Conservation (phyloP, 2,888 invertebrate genomes). For the Thyatira batis region DNA sequence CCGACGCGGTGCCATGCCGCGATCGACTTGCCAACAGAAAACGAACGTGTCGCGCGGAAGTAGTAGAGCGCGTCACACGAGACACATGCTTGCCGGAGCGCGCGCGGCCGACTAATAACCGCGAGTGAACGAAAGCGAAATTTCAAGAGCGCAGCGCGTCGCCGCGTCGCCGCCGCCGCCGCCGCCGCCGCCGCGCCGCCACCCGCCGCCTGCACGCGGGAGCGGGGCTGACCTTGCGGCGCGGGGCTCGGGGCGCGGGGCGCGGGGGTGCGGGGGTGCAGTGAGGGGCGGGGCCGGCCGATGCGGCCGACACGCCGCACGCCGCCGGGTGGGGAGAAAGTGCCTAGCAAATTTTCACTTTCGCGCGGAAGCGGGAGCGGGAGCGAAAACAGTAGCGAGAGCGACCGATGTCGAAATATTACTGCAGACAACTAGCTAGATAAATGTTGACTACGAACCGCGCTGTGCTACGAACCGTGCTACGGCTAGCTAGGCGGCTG, state of each 20-base stretch:
- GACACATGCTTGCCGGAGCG: conserved; percentile 83
- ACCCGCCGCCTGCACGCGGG: conserved; percentile 66
- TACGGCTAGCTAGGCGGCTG: too few species aligned
- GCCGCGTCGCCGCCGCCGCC: conserved; percentile 46
- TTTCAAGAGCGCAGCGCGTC: conserved; percentile 85
- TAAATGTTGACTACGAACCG: not conserved
- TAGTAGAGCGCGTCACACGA: conserved; percentile 76
- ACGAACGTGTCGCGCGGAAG: conserved; percentile 64
- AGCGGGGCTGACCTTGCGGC: conserved; percentile 59
- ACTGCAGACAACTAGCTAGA: not conserved
- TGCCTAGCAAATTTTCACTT: conserved; percentile 79
- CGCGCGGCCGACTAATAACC: conserved; percentile 83
- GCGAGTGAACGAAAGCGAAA: conserved; percentile 86
- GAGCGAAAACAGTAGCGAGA: conserved; percentile 38
- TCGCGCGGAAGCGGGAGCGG: conserved; percentile 67
- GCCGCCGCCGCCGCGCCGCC: conserved; percentile 55
- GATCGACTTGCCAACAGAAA: conserved; percentile 68
- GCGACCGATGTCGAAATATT: conserved; percentile 3
- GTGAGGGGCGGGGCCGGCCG: conserved; percentile 59
- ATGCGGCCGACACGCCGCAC: conserved; percentile 46
- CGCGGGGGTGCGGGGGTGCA: conserved; percentile 55
- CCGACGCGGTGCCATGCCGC: conserved; percentile 78
- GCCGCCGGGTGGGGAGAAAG: conserved; percentile 74
- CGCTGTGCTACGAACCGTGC: not conserved
- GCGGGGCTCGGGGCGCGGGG: conserved; percentile 36